Evolutionary conservation across 2,888 invertebrate genomes (phyloP).

Genomic region (Morinoia aosen): DNA sequence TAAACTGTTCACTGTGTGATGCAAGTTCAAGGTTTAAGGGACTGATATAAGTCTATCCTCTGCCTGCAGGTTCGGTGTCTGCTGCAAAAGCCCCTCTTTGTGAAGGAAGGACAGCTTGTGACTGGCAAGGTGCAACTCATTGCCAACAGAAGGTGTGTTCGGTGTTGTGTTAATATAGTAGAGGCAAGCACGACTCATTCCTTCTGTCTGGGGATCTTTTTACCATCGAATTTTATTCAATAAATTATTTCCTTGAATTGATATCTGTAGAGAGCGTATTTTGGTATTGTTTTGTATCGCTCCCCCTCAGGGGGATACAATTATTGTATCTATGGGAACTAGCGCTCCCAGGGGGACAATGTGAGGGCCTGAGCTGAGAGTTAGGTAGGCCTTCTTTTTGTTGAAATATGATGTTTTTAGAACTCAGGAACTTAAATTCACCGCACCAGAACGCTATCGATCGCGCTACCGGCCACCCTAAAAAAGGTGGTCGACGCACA

Average conservation of each 20-base stretch:
- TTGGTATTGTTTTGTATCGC: background rate
- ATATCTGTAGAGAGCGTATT: background rate
- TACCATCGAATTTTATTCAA: background rate
- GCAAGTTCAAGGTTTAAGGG: background rate
- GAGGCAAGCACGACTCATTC: background rate
- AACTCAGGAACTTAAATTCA: too few relatives aligned
- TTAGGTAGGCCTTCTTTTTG: too few relatives aligned
- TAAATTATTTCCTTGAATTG: background rate
- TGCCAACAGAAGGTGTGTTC: conserved; percentile 86
- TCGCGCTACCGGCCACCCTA: too few relatives aligned
- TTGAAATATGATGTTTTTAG: too few relatives aligned
- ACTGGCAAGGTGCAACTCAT: conserved; percentile 86
- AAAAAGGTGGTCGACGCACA: too few relatives aligned
- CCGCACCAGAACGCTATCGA: too few relatives aligned
- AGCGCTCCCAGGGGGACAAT: too few relatives aligned
- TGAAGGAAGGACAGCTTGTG: conserved; percentile 92
- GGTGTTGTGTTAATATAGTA: background rate
- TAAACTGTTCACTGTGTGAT: background rate
- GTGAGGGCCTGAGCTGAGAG: too few relatives aligned
- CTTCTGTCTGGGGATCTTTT: background rate
- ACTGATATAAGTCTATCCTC: background rate
- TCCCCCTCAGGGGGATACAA: too few relatives aligned
- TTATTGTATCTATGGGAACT: too few relatives aligned
- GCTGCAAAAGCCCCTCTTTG: conserved; percentile 92
- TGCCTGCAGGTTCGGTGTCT: conserved; percentile 84